These are phyloP conservation scores for Pseudanteris insignis DNA, from an alignment of 2,888 invertebrate genomes.

Conservation along the genomic window DNA sequence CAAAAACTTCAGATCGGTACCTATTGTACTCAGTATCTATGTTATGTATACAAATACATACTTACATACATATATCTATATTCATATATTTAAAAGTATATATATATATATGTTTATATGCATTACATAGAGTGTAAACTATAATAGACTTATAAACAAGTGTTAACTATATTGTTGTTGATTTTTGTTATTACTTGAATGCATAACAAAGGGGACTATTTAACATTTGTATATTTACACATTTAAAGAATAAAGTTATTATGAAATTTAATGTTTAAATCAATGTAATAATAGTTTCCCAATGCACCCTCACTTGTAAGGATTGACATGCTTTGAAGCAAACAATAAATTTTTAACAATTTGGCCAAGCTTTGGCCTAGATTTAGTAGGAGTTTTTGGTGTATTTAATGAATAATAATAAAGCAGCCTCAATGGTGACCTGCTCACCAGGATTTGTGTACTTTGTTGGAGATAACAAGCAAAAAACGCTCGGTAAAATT, in stretches of 20 bases:
- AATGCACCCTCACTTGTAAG: background rate
- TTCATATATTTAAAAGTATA: too few species aligned
- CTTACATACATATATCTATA: too few species aligned
- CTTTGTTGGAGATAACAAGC: slow-evolving; percentile 47
- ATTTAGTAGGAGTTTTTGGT: slow-evolving; percentile 3
- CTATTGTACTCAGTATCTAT: too few species aligned
- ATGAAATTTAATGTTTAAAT: background rate
- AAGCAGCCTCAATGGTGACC: slow-evolving; percentile 48
- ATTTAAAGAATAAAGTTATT: background rate
- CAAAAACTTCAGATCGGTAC: too few species aligned
- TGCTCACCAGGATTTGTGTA: slow-evolving; percentile 49
- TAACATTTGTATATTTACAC: background rate
- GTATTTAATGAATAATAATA: slow-evolving; percentile 20
- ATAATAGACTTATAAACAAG: too few species aligned
- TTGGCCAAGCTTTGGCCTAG: slow-evolving; percentile 2
- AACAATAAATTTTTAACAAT: background rate
- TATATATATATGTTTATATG: too few species aligned
- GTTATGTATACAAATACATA: too few species aligned
- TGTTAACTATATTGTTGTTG: too few species aligned
- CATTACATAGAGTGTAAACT: too few species aligned
- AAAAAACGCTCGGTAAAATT: slow-evolving; percentile 45
- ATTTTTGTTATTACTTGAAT: too few species aligned
- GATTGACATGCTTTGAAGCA: background rate
- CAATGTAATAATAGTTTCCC: too few species aligned
- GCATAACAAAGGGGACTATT: too few species aligned